phyloP scores from a whole-genome alignment of 2,797 vertebrate genomes.

The Acanthornis magna region DNA sequence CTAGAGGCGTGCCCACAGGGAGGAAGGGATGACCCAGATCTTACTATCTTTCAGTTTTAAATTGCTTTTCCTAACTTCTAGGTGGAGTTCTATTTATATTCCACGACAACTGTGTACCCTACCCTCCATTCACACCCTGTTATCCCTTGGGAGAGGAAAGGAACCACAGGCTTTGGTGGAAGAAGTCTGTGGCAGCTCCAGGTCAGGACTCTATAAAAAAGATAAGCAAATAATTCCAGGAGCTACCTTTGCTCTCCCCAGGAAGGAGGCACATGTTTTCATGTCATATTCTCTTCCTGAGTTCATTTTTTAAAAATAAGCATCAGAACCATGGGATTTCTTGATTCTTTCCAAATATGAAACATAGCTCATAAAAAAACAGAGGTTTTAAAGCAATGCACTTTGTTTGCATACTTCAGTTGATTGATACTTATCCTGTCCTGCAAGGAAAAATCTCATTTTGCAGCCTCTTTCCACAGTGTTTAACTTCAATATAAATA shows the following conservation, averaged over 20 bases:
- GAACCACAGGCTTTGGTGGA: neutral
- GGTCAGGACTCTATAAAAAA: neutral
- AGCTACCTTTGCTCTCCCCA: neutral
- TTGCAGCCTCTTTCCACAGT: neutral
- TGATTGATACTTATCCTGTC: neutral
- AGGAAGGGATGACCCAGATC: neutral
- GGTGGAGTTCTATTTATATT: neutral
- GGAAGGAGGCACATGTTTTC: neutral
- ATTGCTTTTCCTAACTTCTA: neutral
- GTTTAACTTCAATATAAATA: neutral
- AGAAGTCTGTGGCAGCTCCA: neutral
- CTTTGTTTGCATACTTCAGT: neutral
- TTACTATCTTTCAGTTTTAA: neutral
- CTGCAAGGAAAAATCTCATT: conserved; percentile 8
- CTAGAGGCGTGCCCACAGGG: neutral
- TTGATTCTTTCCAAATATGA: neutral
- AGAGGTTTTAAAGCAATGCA: neutral
- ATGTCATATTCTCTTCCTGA: neutral
- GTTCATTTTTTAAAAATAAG: neutral
- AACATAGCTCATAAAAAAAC: neutral
- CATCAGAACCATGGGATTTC: neutral
- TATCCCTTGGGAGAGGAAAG: neutral
- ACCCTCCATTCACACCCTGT: neutral
- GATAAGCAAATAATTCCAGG: neutral
- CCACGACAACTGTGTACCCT: neutral